Evolutionary conservation across 2,888 invertebrate species (phyloP), one percentile per base, ranked within the genome.

Genomic region (Blera fallax): DNA sequence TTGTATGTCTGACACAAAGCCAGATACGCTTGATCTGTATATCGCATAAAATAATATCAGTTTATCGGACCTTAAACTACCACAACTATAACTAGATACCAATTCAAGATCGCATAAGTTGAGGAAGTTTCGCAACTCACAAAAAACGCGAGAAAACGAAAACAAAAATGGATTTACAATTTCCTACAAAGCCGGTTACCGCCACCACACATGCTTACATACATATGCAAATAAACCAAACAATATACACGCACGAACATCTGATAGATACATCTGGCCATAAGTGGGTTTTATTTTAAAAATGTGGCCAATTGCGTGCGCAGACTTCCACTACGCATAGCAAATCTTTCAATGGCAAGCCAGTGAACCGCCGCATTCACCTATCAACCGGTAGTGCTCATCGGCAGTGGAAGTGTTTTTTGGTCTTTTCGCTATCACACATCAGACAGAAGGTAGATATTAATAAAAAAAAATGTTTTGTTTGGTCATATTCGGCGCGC

Each of bases 81-180:
- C 40, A 58, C 60, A 14, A n/a, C 52, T 32, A 73, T 65, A 32
- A 54, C 45, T 65, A 82, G 77, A 77, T 45, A 83, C 29, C 34
- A 78, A 67, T 76, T 81, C 81, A 81, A 81, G 81, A 82, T 76
- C 76, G 76, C 64, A 40, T 70, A 76, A 76, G 81, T 62, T 64
- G 62, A 81, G 74, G 81, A 81, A 81, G 69, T 81, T 81, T 72
- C 82, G 72, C 77, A 77, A 77, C 54, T 67, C 34, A 48, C 56
- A 34, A 70, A 18, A 58, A 65, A 52, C 11, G 37, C 8, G 14
- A 29, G 34, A 54, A 54, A 16, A 24, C 18, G 27, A 34, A 50
- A 34, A 78, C 37, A 54, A 40, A 78, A 72, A 27, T 48, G 37
- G 67, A 67, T 62, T 78, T 73, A 79, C 83, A 74, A 70, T 80